Evolutionary conservation across 2,888 invertebrate genomes (phyloP), one percentile per base, ranked within the genome.

Genomic region (Phalera bucephala): DNA sequence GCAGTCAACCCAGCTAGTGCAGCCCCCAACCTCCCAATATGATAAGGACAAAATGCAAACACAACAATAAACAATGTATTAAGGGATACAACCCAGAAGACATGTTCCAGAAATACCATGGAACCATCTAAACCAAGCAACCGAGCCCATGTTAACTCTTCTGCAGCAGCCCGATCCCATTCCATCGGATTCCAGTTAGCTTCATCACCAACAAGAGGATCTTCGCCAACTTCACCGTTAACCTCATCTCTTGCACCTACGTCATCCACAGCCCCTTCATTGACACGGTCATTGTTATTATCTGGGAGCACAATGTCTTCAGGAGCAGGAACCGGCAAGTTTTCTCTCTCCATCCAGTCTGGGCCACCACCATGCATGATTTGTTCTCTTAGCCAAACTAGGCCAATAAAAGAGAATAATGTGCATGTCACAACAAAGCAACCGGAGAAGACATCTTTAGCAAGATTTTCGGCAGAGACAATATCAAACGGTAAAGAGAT

Each of bases 111-210:
- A 74, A 99, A 99, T 30, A 98, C 95, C 63, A 99, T 92, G 0
- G 99, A 99, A 0, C 99, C 99, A 81, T 99, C 99, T 6, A 99
- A 84, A 0, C 99, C 99, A 0, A 99, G 91, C 3, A 99, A 89
- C 50, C 98, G 92, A 74, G 99, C 99, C 99, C 99, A 99, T 0
- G 99, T 99, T 14, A 99, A 87, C 77, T 99, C 99, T 71, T 99
- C 99, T 7, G 97, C 97, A 0, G 98, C 98, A 0, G 98, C 98
- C 47, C 98, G 91, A 72, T 99, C 99, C 98, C 98, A 99, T 71
- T 99, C 99, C 92, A 99, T 97, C 0, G 98, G 98, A 81, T 99
- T 99, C 98, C 99, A 99, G 68, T 98, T 98, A 42, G 93, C 95
- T 64, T 95, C 95, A 67, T 95, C 95, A 2, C 93, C 93, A 19